Evolutionary conservation across 2,888 invertebrate species (phyloP).

Genomic region (Drosophila anomalata): DNA sequence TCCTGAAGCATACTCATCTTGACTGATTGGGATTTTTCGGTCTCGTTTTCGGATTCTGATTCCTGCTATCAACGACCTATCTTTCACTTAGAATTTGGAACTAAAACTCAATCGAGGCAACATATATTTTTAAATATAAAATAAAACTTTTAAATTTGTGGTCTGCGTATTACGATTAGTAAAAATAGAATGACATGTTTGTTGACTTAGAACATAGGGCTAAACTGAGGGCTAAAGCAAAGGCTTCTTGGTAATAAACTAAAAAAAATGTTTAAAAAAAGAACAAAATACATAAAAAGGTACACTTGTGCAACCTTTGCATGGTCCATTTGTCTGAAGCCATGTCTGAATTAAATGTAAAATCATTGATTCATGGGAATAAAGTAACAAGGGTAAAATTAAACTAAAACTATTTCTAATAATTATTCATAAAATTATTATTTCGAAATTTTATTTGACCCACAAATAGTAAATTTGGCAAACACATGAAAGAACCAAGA

Average conservation of each 20-base stretch:
- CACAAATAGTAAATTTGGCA: neutral
- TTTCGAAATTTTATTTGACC: neutral
- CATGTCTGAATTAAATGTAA: too few species aligned
- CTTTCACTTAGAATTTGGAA: constrained; percentile 20
- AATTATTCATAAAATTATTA: neutral
- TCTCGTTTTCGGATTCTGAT: neutral
- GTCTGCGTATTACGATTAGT: neutral
- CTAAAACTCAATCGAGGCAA: neutral
- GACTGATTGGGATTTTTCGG: neutral
- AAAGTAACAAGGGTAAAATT: neutral
- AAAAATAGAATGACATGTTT: neutral
- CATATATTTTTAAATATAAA: constrained; percentile 1
- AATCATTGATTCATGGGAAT: neutral
- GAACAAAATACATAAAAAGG: too few species aligned
- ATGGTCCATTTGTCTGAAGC: too few species aligned
- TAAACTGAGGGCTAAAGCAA: neutral
- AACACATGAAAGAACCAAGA: neutral
- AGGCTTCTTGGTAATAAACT: neutral
- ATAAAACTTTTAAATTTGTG: constrained; percentile 10
- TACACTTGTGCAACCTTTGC: too few species aligned
- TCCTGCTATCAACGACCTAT: neutral
- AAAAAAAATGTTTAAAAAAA: too few species aligned
- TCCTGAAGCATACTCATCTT: constrained; percentile 14
- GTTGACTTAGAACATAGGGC: neutral
- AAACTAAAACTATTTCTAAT: too few species aligned